Percentiles rank a stretch among this genome's conserved stretches.
Evolutionary conservation across 1,140 invertebrate genomes (phyloP).

Genomic region (Aphis craccivora): DNA sequence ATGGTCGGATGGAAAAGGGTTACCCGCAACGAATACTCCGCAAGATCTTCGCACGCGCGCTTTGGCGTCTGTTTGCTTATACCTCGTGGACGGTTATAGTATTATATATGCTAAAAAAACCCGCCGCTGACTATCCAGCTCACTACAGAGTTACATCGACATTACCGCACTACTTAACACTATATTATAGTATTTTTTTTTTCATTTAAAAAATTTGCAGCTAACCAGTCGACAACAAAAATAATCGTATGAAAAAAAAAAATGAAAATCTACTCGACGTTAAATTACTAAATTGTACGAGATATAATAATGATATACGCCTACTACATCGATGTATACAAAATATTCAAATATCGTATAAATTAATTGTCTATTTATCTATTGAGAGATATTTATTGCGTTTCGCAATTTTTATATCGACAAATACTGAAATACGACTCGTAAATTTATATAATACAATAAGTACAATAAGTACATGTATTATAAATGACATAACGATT

Average conservation of each 20-base stretch:
- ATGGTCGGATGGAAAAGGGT: conserved; percentile 38
- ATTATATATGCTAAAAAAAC: neutral
- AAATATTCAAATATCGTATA: conserved; percentile 1
- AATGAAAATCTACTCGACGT: neutral
- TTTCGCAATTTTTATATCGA: neutral
- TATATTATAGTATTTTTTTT: neutral
- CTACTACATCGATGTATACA: neutral
- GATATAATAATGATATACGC: neutral
- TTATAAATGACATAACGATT: neutral
- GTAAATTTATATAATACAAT: neutral
- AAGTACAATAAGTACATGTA: neutral
- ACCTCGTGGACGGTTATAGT: neutral
- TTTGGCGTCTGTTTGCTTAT: neutral
- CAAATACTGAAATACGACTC: too few relatives aligned
- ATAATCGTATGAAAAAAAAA: neutral
- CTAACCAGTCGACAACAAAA: neutral
- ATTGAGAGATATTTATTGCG: neutral
- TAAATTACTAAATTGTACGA: neutral
- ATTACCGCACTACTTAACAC: neutral
- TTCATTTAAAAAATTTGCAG: neutral
- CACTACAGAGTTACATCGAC: neutral
- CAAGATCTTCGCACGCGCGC: conserved; percentile 2
- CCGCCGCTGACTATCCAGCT: neutral
- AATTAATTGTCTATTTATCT: neutral
- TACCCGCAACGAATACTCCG: conserved; percentile 5